Evolutionary conservation across 37 sponge, comb jelly and placozoan genomes (phyloP).

Genomic region (Axinella damicornis): DNA sequence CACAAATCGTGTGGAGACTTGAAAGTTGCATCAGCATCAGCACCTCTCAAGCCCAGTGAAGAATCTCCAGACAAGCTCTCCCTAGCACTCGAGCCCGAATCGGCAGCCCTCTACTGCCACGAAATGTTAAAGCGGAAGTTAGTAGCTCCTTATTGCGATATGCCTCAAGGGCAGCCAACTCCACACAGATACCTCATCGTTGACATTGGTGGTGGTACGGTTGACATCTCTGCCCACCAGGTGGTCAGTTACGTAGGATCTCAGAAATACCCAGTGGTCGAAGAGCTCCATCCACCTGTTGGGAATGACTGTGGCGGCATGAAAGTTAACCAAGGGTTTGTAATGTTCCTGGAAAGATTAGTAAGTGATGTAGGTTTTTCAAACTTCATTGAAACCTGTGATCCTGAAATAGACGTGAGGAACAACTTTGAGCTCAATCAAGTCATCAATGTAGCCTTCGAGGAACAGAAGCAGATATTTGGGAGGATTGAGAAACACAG

Average conservation of each 20-base stretch:
- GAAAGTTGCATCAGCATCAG: neutral
- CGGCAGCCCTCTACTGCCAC: conserved; percentile 51
- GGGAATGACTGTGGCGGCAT: conserved; percentile 67
- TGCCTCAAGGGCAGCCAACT: neutral
- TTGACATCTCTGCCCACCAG: conserved; percentile 54
- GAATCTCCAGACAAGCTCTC: conserved; percentile 17
- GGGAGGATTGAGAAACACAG: conserved; percentile 17
- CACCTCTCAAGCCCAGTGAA: neutral
- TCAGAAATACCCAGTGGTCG: neutral
- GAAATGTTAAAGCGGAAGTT: conserved; percentile 11
- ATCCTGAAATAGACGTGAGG: conserved; percentile 2
- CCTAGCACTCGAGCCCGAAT: conserved; percentile 67
- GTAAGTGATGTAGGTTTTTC: conserved; percentile 26
- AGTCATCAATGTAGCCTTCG: conserved; percentile 33
- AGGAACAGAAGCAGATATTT: conserved; percentile 51
- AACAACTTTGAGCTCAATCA: conserved; percentile 1
- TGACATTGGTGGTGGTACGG: conserved; percentile 67
- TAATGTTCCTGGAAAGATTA: conserved; percentile 19
- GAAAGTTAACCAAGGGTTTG: conserved; percentile 39
- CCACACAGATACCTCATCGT: conserved; percentile 40
- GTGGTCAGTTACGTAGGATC: neutral
- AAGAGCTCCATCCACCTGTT: conserved; percentile 35
- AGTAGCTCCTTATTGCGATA: conserved; percentile 22
- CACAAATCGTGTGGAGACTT: neutral
- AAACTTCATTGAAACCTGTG: conserved; percentile 5